Evolutionary conservation across 2,888 invertebrate species (phyloP).

Genomic region (Synanthedon formicaeformis): DNA sequence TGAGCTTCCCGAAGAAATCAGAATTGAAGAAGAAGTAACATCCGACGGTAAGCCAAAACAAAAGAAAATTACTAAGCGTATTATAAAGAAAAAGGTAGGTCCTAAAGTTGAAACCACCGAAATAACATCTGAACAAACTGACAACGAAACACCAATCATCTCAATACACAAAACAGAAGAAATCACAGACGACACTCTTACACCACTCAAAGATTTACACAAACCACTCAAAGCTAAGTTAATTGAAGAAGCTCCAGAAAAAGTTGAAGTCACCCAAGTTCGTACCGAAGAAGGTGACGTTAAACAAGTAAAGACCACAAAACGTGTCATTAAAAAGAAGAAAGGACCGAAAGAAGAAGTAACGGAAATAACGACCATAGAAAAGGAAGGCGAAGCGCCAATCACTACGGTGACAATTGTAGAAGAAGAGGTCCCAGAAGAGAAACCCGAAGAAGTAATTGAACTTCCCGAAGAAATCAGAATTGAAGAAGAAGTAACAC

Average conservation of each 20-base stretch:
- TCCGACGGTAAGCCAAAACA: constrained; percentile 22
- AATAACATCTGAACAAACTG: constrained; percentile 11
- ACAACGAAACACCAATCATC: constrained; percentile 17
- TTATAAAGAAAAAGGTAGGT: constrained; percentile 39
- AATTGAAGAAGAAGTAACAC: no score
- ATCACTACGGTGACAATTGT: constrained; percentile 10
- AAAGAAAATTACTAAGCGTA: constrained; percentile 26
- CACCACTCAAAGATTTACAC: constrained; percentile 20
- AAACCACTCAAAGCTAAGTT: constrained; percentile 15
- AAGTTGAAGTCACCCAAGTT: constrained; percentile 35
- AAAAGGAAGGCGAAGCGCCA: constrained; percentile 21
- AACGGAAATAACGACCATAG: constrained; percentile 22
- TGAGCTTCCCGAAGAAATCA: constrained; percentile 32
- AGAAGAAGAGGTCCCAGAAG: constrained; percentile 13
- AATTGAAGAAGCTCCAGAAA: constrained; percentile 26
- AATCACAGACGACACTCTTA: constrained; percentile 19
- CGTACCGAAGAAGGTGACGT: constrained; percentile 23
- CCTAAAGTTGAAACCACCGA: constrained; percentile 15
- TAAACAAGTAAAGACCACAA: constrained; percentile 20
- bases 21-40: constrained; percentile 7
- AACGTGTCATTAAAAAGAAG: constrained; percentile 27
- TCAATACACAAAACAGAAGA: constrained; percentile 8
- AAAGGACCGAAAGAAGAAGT: constrained; percentile 29
- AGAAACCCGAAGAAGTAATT: neutral
- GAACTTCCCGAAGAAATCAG: no score